These are phyloP conservation scores for Podargus strigoides DNA, from an alignment of 2,797 vertebrate species.

Conservation along the genomic window DNA sequence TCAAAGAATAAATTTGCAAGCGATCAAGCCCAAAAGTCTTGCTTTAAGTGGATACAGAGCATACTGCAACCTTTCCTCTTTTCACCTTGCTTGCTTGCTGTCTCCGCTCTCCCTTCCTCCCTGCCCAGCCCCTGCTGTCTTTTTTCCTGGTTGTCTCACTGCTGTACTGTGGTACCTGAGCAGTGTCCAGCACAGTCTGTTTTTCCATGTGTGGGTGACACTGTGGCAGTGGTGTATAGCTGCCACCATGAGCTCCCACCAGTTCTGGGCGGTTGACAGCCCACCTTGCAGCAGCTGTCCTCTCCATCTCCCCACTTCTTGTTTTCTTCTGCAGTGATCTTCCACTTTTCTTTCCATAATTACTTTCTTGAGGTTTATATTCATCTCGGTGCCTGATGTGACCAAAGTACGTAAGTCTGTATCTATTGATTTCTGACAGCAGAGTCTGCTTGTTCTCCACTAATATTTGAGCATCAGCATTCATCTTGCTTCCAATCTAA, in stretches of 20 bases:
- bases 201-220: neutral
- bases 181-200: neutral
- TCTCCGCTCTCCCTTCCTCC: neutral
- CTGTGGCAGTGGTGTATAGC: neutral
- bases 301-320: neutral
- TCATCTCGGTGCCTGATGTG: constrained; percentile 24
- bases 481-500: constrained; percentile 50
- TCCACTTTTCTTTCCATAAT: neutral
- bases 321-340: neutral
- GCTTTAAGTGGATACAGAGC: neutral
- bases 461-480: constrained; percentile 61
- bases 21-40: neutral
- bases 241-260: rapidly evolving
- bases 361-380: constrained; percentile 51
- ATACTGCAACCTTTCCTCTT: neutral
- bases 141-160: neutral
- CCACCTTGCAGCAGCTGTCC: neutral
- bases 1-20: neutral
- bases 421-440: constrained; percentile 60
- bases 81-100: neutral
- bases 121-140: neutral
- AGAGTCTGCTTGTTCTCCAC: constrained; percentile 38
- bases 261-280: rapidly evolving
- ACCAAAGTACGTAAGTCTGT: constrained; percentile 45
- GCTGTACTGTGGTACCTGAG: neutral